Percentiles rank a stretch among this genome's conserved stretches.
Conservation (phyloP, 2,888 invertebrate genomes). For the Rhagophthalmus giganteus region DNA sequence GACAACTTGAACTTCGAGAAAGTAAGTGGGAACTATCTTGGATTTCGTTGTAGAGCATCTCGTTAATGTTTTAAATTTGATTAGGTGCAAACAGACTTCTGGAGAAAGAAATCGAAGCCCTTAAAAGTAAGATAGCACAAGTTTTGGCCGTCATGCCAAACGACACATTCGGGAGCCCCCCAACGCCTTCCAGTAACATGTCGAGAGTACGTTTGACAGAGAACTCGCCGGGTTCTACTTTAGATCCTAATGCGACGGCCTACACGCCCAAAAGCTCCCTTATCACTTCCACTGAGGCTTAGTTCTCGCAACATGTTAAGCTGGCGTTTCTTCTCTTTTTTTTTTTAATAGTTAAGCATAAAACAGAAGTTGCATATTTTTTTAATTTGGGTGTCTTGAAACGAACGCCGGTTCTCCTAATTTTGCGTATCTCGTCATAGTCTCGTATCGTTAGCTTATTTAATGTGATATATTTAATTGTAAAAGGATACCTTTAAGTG, state of each 20-base stretch:
- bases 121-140: slow-evolving; percentile 90
- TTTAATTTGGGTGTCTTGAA: slow-evolving; percentile 11
- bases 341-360: no score
- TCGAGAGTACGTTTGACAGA: slow-evolving; percentile 65
- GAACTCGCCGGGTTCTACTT: slow-evolving; percentile 56
- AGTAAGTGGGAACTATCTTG: slow-evolving; percentile 61
- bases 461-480: slow-evolving; percentile 52
- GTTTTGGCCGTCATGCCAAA: slow-evolving; percentile 90
- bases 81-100: slow-evolving; percentile 79
- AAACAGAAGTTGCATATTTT: no score
- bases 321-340: slow-evolving; percentile 24
- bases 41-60: not conserved
- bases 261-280: slow-evolving; percentile 82
- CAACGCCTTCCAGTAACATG: slow-evolving; percentile 60
- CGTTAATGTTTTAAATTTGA: slow-evolving; percentile 18
- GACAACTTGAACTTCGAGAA: slow-evolving; percentile 84
- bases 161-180: slow-evolving; percentile 63
- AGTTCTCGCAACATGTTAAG: slow-evolving; percentile 25
- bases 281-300: slow-evolving; percentile 63
- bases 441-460: slow-evolving; percentile 47
- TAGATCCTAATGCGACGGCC: slow-evolving; percentile 90
- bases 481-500: slow-evolving; percentile 44
- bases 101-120: slow-evolving; percentile 88
- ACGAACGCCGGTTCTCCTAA: slow-evolving; percentile 20
- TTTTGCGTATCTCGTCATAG: slow-evolving; percentile 35